Evolutionary conservation across 2,888 invertebrate genomes (phyloP), one percentile per base, ranked within the genome.

Genomic region (Anoplius nigerrimus): DNA sequence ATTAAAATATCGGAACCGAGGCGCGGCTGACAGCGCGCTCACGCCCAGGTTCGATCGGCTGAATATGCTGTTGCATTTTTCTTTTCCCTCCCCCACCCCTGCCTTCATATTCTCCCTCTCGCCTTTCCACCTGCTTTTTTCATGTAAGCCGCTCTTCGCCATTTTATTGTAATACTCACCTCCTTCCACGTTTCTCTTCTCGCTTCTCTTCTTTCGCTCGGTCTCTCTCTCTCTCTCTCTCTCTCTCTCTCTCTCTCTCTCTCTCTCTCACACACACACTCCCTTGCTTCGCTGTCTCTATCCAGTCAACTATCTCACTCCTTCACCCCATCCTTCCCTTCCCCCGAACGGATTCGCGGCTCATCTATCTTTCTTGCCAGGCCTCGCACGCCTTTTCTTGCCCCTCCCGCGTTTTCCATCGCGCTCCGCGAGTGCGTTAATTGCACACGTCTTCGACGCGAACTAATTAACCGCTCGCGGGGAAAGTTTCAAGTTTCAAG

Each of bases 1-100:
- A 87, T 87, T 87, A 87, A 87, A 87, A 87, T 84, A 86, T 87
- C 83, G 82, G 66, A 75, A 76, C 76, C 78, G 74, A 71, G 81
- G 70, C 79, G 74, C 72, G 81, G 68, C 82, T 86, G 86, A 84
- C 85, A 83, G 82, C 75, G 69, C 75, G 81, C 82, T 86, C 86
- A 85, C 85, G 85, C 83, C 84, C 83, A 84, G 72, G 65, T 66
- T 72, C 79, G 79, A 83, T 85, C 86, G 75, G 62, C 78, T 78
- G 73, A 83, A 84, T 82, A 79, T 72, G 70, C 77, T 76, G 75
- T 75, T 74, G 71, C 60, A 62, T 60, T 66, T 73, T 77, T 83
- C 75, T 63, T 81, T 78, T 76, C 65, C 51, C 68, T 54, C 55
- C 58, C 59, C 74, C 70, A 64, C 48, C 59, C 27, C 21, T 48